Evolutionary conservation across 53 echinoderm and acorn worm genomes (phyloP).

Genomic region (Holothuria scabra): DNA sequence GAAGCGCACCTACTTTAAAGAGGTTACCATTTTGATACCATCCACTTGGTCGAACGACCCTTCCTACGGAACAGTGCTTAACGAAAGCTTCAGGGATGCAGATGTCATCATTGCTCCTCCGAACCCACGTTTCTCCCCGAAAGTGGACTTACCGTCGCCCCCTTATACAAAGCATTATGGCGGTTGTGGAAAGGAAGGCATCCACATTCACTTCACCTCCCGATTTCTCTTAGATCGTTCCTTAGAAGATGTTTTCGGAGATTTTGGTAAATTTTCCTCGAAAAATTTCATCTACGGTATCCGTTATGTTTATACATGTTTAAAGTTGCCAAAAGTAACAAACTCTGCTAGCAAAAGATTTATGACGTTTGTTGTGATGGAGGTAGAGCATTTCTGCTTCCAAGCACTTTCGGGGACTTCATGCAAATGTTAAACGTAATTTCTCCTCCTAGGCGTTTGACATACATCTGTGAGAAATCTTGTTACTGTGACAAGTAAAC

Average conservation of each 20-base stretch:
- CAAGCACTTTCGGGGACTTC: too few relatives aligned
- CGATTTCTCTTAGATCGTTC: constrained; percentile 40
- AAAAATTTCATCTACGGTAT: too few relatives aligned
- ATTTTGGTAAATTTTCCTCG: neutral
- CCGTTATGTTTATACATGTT: too few relatives aligned
- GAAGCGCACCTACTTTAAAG: constrained; percentile 50
- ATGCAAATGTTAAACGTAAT: too few relatives aligned
- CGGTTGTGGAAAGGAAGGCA: constrained; percentile 56
- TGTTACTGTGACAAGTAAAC: too few relatives aligned
- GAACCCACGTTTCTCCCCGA: constrained; percentile 62
- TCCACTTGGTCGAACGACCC: constrained; percentile 49
- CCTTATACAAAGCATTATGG: constrained; percentile 65
- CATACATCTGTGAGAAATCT: too few relatives aligned
- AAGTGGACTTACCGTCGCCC: too few relatives aligned
- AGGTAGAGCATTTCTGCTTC: too few relatives aligned
- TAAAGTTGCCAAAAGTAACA: too few relatives aligned
- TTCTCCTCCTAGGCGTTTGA: too few relatives aligned
- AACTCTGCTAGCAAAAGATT: too few relatives aligned
- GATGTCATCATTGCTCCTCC: constrained; percentile 69
- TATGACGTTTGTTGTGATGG: too few relatives aligned
- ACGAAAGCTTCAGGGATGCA: constrained; percentile 52
- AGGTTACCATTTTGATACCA: constrained; percentile 62
- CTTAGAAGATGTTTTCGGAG: constrained; percentile 32
- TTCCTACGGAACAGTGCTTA: constrained; percentile 48
- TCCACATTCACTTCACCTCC: constrained; percentile 56